These are phyloP conservation scores for Parotocinclus haroldoi DNA, from an alignment of 2,797 vertebrate genomes.

Conservation along the genomic window DNA sequence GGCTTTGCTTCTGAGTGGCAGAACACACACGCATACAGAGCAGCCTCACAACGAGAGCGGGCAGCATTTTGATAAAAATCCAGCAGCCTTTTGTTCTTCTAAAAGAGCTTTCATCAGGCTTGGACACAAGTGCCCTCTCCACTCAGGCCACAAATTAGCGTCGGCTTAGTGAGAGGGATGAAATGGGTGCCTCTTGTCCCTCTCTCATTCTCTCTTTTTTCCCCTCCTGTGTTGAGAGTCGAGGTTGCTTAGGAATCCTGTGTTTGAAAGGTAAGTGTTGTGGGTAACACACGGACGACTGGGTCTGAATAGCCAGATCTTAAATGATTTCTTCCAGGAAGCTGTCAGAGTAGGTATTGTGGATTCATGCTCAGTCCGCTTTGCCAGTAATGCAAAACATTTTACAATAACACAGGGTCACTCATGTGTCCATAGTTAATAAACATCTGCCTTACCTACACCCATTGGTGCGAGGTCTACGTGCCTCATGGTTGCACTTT, in stretches of 20 bases:
- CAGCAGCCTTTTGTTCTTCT: slow-evolving; percentile 63
- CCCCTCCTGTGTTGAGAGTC: slow-evolving; percentile 11
- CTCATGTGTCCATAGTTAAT: no score
- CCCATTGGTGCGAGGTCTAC: no score
- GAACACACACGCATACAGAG: slow-evolving; percentile 23
- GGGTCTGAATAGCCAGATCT: not conserved
- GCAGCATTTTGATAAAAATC: slow-evolving; percentile 54
- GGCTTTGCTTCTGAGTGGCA: slow-evolving; percentile 47
- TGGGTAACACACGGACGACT: not conserved
- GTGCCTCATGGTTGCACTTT: no score
- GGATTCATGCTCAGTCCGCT: not conserved
- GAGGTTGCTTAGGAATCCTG: slow-evolving; percentile 29
- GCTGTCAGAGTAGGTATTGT: not conserved
- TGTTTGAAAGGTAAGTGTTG: not conserved
- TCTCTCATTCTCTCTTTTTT: slow-evolving; percentile 20
- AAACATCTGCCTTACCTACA: no score
- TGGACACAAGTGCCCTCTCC: slow-evolving; percentile 70
- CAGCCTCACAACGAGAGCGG: slow-evolving; percentile 33
- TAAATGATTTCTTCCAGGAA: not conserved
- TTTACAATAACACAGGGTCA: no score
- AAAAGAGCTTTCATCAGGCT: slow-evolving; percentile 74
- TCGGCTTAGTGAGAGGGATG: slow-evolving; percentile 47
- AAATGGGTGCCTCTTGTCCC: slow-evolving; percentile 43
- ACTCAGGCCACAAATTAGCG: slow-evolving; percentile 66
- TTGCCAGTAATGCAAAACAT: not conserved